These are phyloP conservation scores for Pollenia griseotomentosa DNA, from an alignment of 2,888 invertebrate species.

Conservation along the genomic window DNA sequence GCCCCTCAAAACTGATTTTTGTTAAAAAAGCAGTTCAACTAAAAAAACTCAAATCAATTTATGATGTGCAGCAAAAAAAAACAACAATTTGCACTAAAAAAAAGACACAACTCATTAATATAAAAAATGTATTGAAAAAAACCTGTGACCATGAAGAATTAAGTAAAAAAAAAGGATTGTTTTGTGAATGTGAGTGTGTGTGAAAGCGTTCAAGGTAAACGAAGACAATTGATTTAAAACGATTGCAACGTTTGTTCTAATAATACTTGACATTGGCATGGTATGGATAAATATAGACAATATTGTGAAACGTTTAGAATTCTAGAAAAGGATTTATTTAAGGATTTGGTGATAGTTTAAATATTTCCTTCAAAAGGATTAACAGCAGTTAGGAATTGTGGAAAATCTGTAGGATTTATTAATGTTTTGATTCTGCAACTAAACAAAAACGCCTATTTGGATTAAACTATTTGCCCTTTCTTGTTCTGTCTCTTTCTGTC, in stretches of 20 bases:
- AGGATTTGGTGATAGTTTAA: background rate
- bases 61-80: conserved; percentile 10
- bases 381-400: conserved; percentile 55
- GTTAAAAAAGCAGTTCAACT: conserved; percentile 54
- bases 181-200: background rate
- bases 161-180: conserved; percentile 33
- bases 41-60: conserved; percentile 41
- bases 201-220: conserved; percentile 32
- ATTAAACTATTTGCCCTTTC: conserved; percentile 39
- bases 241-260: conserved; percentile 31
- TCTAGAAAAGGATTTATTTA: conserved; percentile 41
- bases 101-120: conserved; percentile 2
- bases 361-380: conserved; percentile 60
- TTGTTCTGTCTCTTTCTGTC: background rate
- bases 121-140: conserved; percentile 27
- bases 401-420: conserved; percentile 50
- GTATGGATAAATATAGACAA: background rate
- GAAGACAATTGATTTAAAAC: background rate
- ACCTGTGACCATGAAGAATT: conserved; percentile 41
- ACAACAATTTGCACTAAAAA: background rate
- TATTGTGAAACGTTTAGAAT: conserved; percentile 38
- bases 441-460: conserved; percentile 69
- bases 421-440: conserved; percentile 67
- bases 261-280: conserved; percentile 42
- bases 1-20: conserved; percentile 69